Evolutionary conservation across 1,140 invertebrate genomes (phyloP), one percentile per base, ranked within the genome.

Genomic region (Lordiphosa clarofinis): DNA sequence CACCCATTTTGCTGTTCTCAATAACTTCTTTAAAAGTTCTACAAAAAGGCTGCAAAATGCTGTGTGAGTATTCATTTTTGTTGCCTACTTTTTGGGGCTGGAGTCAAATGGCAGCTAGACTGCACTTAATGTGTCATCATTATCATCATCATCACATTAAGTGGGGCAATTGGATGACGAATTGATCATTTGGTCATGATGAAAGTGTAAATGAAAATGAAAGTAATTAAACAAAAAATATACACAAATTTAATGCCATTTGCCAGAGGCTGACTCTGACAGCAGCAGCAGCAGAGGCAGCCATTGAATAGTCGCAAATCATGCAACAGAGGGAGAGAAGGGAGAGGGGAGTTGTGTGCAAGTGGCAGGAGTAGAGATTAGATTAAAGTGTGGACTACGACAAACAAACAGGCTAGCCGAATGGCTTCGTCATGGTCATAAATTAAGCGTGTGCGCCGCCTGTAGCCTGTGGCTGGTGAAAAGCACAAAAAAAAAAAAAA

Each of bases 201-300:
- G 49, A 52, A n/a, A 10, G 37, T 33, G 19, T 24, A 31, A 21
- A 39, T 42, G 39, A 36, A 36, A 42, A 48, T 21, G 13, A 9
- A 37, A 49, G 55, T 58, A 52, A 61, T 59, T 55, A 48, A 15
- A 15, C 15, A n/a, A 15, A 55, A 75, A 58, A 62, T 49, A 52
- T 60, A 76, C 39, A 68, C 55, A 36, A 56, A 40, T 58, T 67
- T 56, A 73, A 72, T 63, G 54, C 37, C 9, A n/a, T 2, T 10
- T 15, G 24, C 10, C 38, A 31, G 33, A 38, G 19, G 12, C 28
- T 46, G 24, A 2, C 24, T 28, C 24, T 28, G 24, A 28, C 24
- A 28, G 24, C 24, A 28, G 24, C 24, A 28, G 24, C 5, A 6
- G 24, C 24, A 7, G 24, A 0, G 4, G 24, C 24, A 28, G 24